These are phyloP conservation scores for Hyperoodon ampullatus DNA, from an alignment of 2,113 vertebrate species.

Conservation along the genomic window DNA sequence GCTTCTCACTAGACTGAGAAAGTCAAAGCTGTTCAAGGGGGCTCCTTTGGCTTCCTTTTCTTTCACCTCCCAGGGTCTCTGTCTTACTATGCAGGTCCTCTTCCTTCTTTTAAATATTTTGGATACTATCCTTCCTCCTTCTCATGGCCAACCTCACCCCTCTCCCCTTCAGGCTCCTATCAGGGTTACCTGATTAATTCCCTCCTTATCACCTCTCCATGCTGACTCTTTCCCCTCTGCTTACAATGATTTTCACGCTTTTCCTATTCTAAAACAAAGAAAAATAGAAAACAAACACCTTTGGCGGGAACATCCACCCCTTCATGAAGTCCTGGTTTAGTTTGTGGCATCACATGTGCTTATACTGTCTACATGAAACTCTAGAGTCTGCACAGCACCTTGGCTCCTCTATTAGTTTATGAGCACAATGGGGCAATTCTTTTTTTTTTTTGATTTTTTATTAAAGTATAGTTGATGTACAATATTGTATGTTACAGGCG, in stretches of 20 bases:
- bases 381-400: not conserved
- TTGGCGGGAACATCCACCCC: too few species aligned
- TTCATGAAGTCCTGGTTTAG: not conserved
- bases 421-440: not conserved
- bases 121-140: not conserved
- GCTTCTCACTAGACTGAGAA: not conserved
- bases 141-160: too few species aligned
- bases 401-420: not conserved
- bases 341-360: rapidly evolving
- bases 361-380: rapidly evolving
- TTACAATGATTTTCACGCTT: not conserved
- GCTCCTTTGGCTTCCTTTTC: not conserved
- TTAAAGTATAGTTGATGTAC: too few species aligned
- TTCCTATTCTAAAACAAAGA: not conserved
- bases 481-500: too few species aligned
- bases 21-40: not conserved
- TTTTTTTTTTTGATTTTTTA: too few species aligned
- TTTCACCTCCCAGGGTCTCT: not conserved
- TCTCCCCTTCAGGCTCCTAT: not conserved
- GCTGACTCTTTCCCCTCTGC: not conserved
- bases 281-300: not conserved
- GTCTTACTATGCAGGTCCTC: not conserved
- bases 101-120: not conserved
- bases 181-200: not conserved
- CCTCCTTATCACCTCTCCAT: not conserved